These are phyloP conservation scores for Aradus depressus DNA, from an alignment of 2,888 invertebrate genomes.

Conservation along the genomic window DNA sequence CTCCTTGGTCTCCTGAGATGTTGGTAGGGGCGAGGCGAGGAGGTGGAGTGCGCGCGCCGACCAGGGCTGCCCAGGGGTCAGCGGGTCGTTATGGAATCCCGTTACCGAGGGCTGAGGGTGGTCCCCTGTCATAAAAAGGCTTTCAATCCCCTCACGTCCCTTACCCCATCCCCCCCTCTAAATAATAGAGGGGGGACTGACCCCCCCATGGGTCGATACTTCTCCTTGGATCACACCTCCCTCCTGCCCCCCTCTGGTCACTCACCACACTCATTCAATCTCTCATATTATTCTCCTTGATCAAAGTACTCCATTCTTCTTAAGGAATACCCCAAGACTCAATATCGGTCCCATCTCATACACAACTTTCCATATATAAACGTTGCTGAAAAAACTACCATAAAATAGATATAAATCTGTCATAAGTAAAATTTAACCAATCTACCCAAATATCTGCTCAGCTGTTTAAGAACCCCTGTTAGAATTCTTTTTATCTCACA, in stretches of 20 bases:
- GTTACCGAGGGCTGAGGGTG: slow-evolving; percentile 1
- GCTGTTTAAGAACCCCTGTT: no score
- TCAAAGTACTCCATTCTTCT: no score
- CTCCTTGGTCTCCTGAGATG: neutral
- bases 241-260: neutral
- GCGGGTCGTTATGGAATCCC: slow-evolving; percentile 13
- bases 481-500: no score
- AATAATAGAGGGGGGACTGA: slow-evolving; percentile 16
- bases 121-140: slow-evolving; percentile 18
- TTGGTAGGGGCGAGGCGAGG: neutral
- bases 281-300: no score
- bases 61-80: slow-evolving; percentile 1
- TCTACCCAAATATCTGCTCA: no score
- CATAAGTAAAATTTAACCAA: no score
- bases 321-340: no score
- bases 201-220: slow-evolving; percentile 16
- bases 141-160: slow-evolving; percentile 18
- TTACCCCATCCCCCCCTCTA: slow-evolving; percentile 2
- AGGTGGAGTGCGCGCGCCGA: slow-evolving; percentile 4
- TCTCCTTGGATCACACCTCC: slow-evolving; percentile 14
- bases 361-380: no score
- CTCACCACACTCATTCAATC: no score
- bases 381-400: no score
- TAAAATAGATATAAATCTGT: no score
- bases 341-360: no score